phyloP scores from a whole-genome alignment of 2,797 vertebrate genomes.

The Leptatherina wallacei region DNA sequence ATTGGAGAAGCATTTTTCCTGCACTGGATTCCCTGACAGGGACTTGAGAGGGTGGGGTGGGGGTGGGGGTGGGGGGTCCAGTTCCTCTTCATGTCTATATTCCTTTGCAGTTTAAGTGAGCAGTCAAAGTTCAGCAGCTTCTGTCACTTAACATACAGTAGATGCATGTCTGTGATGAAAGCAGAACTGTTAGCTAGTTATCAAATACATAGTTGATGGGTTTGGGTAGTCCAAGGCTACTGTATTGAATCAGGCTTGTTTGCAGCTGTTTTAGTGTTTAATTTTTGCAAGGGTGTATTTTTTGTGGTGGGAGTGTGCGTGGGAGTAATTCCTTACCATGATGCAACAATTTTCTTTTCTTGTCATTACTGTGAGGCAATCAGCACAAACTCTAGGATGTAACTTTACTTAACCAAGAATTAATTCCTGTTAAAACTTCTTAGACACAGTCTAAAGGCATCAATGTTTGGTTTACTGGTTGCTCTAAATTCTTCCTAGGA shows the following conservation, averaged over 20 bases:
- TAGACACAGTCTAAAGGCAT: background rate
- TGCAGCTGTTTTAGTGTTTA: too few species aligned
- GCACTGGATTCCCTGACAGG: constrained; percentile 2
- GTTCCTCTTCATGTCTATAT: too few species aligned
- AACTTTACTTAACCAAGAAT: background rate
- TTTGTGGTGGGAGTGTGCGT: background rate
- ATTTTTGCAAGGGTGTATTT: background rate
- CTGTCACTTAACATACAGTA: too few species aligned
- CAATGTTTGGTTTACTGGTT: background rate
- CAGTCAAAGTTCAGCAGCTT: too few species aligned
- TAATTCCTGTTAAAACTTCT: background rate
- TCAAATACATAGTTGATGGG: too few species aligned
- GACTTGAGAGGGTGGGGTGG: background rate
- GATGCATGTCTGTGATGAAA: too few species aligned
- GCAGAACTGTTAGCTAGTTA: too few species aligned
- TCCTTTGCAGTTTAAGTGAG: too few species aligned
- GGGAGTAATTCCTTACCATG: background rate
- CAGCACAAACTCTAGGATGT: background rate
- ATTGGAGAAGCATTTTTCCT: background rate
- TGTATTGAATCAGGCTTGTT: too few species aligned
- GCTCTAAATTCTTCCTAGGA: background rate
- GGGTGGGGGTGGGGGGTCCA: too few species aligned
- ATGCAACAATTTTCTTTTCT: background rate
- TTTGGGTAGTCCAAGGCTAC: too few species aligned
- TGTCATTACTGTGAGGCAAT: background rate